Evolutionary conservation across 2,888 invertebrate genomes (phyloP).

Genomic region (Crepidodera aurea): DNA sequence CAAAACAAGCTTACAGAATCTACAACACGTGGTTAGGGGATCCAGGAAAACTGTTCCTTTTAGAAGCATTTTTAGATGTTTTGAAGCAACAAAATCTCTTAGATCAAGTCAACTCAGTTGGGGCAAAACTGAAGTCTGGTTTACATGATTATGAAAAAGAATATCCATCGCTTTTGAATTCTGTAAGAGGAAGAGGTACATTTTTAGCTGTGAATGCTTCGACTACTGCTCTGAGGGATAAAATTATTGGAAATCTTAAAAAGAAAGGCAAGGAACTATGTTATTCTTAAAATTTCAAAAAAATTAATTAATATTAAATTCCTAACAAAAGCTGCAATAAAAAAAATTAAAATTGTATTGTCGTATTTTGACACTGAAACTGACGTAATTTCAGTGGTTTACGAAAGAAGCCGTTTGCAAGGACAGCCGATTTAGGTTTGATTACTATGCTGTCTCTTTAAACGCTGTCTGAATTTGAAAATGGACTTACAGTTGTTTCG

Average conservation of each 20-base stretch:
- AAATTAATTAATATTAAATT: not conserved
- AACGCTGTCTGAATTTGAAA: too few species aligned
- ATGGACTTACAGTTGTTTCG: too few species aligned
- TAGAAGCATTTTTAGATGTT: constrained; percentile 85
- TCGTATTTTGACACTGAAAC: too few species aligned
- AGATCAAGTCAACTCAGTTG: constrained; percentile 75
- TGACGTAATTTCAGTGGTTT: too few species aligned
- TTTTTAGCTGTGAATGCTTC: constrained; percentile 83
- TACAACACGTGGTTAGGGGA: constrained; percentile 99
- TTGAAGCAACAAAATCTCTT: constrained; percentile 85
- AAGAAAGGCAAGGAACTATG: constrained; percentile 70
- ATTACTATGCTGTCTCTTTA: too few species aligned
- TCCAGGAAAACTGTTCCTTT: constrained; percentile 88
- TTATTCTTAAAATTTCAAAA: not conserved
- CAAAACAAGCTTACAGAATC: constrained; percentile 83
- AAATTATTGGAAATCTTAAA: constrained; percentile 73
- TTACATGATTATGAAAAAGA: constrained; percentile 73
- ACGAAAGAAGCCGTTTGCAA: too few species aligned
- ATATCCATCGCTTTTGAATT: constrained; percentile 75
- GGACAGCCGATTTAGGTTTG: too few species aligned
- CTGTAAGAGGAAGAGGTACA: constrained; percentile 89
- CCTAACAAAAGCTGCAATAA: too few species aligned
- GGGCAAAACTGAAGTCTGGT: constrained; percentile 71
- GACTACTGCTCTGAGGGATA: constrained; percentile 73
- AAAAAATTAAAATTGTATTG: too few species aligned